These are phyloP conservation scores for Ifrita kowaldi DNA, from an alignment of 2,113 vertebrate species.

Conservation along the genomic window DNA sequence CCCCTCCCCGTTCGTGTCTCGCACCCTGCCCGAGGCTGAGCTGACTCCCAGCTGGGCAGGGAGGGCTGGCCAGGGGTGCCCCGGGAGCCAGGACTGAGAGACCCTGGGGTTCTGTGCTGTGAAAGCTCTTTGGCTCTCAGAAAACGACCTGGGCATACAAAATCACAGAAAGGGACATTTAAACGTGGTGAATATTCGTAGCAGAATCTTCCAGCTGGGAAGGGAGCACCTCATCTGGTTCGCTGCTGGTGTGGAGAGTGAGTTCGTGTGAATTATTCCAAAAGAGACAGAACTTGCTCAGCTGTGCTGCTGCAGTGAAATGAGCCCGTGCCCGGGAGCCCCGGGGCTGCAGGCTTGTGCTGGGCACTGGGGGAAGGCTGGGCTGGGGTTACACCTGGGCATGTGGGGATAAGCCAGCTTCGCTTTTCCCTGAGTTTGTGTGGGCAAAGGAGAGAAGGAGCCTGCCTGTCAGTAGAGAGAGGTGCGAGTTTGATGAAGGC, in stretches of 20 bases:
- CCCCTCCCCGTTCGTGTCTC: rapidly evolving
- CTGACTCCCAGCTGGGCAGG: background rate
- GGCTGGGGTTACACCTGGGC: background rate
- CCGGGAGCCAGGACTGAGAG: background rate
- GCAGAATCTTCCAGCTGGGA: background rate
- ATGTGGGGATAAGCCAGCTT: background rate
- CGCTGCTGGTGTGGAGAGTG: background rate
- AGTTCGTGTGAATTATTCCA: background rate
- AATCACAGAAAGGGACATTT: background rate
- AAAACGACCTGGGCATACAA: background rate
- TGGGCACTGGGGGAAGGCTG: background rate
- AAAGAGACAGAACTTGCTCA: background rate
- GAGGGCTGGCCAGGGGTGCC: background rate
- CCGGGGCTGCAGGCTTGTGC: background rate
- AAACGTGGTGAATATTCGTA: background rate
- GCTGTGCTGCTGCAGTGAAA: background rate
- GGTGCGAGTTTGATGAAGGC: background rate
- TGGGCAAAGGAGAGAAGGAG: background rate
- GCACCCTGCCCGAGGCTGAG: background rate
- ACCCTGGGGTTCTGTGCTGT: background rate
- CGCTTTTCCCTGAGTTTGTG: background rate
- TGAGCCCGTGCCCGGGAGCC: rapidly evolving
- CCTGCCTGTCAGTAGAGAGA: background rate
- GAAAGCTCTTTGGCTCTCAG: background rate
- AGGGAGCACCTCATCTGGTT: background rate